Conservation (phyloP, 2,113 vertebrate species). For the Melospiza melodia region DNA sequence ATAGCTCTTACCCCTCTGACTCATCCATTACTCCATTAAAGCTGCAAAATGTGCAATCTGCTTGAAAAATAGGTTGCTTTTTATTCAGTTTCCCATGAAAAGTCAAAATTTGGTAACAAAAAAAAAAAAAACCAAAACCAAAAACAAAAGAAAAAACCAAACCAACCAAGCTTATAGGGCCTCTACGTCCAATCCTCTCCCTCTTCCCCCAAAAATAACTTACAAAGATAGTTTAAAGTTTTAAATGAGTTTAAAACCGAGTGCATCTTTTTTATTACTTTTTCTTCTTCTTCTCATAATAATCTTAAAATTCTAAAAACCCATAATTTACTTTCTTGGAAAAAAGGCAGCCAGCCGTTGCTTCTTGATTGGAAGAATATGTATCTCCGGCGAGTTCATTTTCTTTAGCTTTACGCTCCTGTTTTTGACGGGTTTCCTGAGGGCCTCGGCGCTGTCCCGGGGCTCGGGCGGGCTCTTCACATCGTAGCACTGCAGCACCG, state of each 20-base stretch:
- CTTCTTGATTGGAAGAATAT: constrained; percentile 98
- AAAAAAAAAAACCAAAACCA: not conserved
- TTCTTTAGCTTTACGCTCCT: constrained; percentile 97
- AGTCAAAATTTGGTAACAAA: constrained; percentile 76
- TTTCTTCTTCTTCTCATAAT: constrained; percentile 60
- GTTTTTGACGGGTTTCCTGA: constrained; percentile 91
- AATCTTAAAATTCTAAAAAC: constrained; percentile 80
- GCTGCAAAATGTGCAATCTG: constrained; percentile 86
- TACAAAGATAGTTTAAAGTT: constrained; percentile 82
- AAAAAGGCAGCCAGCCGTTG: constrained; percentile 95
- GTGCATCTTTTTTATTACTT: constrained; percentile 73
- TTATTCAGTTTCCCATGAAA: constrained; percentile 80
- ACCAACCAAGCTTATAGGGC: constrained; percentile 65
- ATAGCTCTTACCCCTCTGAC: constrained; percentile 80
- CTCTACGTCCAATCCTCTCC: constrained; percentile 66
- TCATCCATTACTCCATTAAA: constrained; percentile 83
- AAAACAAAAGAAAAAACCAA: not conserved
- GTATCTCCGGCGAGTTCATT: constrained; percentile 97
- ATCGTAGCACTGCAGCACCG: constrained; percentile 85
- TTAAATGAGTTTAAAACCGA: constrained; percentile 81
- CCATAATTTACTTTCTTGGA: constrained; percentile 90
- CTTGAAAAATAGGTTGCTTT: constrained; percentile 85
- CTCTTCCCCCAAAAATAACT: constrained; percentile 76
- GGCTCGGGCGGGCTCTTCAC: constrained; percentile 80
- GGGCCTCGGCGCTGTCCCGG: constrained; percentile 78